A percentile compares a stretch with the other conserved stretches of the same genome.
phyloP scores from a whole-genome alignment of 2,888 invertebrate genomes.

The Hydropsyche betteni region DNA sequence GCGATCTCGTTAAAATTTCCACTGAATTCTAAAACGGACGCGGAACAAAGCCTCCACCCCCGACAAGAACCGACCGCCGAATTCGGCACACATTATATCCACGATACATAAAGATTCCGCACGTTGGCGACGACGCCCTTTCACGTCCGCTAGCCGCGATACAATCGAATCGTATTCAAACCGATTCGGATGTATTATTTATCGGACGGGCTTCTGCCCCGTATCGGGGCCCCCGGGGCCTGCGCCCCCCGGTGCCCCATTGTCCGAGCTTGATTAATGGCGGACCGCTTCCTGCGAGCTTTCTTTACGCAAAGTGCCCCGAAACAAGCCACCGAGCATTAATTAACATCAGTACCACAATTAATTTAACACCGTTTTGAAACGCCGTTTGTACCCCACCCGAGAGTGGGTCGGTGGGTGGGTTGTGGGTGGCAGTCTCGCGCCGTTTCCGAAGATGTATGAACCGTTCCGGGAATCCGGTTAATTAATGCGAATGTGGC shows the following conservation, averaged over 20 bases:
- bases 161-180: constrained; percentile 39
- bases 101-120: not conserved
- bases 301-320: constrained; percentile 50
- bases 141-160: constrained; percentile 34
- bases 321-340: constrained; percentile 47
- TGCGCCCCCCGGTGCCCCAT: constrained; percentile 31
- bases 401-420: not conserved
- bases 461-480: constrained; percentile 30
- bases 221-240: constrained; percentile 11
- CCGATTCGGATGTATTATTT: constrained; percentile 35
- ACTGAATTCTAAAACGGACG: constrained; percentile 1
- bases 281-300: constrained; percentile 44
- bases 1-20: constrained; percentile 24
- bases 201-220: constrained; percentile 24
- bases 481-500: constrained; percentile 33
- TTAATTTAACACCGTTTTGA: constrained; percentile 45
- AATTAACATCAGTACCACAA: constrained; percentile 49
- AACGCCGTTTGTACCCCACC: constrained; percentile 29
- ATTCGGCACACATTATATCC: not conserved
- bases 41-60: constrained; percentile 13
- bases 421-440: not conserved
- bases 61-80: not conserved
- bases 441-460: constrained; percentile 30
- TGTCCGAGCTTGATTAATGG: constrained; percentile 49
- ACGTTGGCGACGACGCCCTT: constrained; percentile 16